Conservation (phyloP, 2,888 invertebrate genomes). For the Coelopa pilipes region DNA sequence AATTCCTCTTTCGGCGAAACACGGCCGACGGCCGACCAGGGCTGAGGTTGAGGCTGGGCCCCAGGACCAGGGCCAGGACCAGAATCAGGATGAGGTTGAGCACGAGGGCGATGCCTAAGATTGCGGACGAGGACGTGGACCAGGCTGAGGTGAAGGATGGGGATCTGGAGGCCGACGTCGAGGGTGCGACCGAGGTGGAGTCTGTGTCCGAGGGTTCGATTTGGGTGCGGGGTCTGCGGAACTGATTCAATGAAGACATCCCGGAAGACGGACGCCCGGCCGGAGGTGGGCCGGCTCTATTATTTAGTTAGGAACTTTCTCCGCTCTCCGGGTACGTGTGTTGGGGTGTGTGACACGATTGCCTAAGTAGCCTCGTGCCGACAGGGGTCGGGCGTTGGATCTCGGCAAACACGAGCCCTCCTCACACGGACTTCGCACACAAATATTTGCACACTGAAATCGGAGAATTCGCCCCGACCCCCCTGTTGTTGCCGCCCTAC, state of each 20-base stretch:
- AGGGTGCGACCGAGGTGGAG: no score
- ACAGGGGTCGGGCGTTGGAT: constrained; percentile 26
- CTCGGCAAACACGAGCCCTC: constrained; percentile 22
- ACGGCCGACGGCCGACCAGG: no score
- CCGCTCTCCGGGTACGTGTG: no score
- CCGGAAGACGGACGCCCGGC: background rate
- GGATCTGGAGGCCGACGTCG: background rate
- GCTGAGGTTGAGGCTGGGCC: no score
- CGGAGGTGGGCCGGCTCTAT: constrained; percentile 17
- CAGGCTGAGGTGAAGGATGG: background rate
- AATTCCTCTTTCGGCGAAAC: constrained; percentile 26
- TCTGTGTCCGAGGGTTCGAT: no score
- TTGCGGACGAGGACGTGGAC: no score
- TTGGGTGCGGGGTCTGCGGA: background rate
- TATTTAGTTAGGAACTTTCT: constrained; percentile 32
- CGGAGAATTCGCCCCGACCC: no score
- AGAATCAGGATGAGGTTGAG: no score
- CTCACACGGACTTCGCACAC: constrained; percentile 1
- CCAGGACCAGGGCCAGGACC: no score
- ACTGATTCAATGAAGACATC: constrained; percentile 24
- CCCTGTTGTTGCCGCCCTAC: background rate
- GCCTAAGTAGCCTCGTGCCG: constrained; percentile 33
- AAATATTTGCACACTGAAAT: no score
- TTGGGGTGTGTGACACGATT: constrained; percentile 42
- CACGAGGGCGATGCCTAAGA: no score